These are phyloP conservation scores for Tribolium freemani DNA, from an alignment of 2,888 invertebrate genomes.

Conservation along the genomic window DNA sequence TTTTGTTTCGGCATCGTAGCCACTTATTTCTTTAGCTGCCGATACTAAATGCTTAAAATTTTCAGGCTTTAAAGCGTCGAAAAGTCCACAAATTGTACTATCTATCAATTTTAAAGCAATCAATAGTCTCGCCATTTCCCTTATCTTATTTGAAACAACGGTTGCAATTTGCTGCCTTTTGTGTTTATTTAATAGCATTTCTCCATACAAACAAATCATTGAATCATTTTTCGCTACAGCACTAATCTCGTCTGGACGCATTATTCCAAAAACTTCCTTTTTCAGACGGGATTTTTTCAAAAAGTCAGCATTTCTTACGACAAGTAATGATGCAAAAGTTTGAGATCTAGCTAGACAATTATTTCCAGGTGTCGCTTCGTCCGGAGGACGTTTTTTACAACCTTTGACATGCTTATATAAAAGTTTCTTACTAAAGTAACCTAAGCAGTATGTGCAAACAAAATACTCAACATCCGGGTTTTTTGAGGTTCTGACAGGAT, in stretches of 20 bases:
- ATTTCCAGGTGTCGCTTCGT: not conserved
- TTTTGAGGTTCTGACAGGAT: not conserved
- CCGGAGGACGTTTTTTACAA: not conserved
- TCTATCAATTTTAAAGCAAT: too few species aligned
- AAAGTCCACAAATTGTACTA: too few species aligned
- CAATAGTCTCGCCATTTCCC: too few species aligned
- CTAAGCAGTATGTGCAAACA: slow-evolving; percentile 2
- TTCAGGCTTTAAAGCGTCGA: too few species aligned
- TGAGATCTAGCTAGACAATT: not conserved
- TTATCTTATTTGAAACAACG: too few species aligned
- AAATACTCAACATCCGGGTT: not conserved
- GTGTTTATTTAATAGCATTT: too few species aligned
- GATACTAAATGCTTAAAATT: too few species aligned
- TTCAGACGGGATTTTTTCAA: not conserved
- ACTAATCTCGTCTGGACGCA: not conserved
- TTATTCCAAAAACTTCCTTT: slow-evolving; percentile 8
- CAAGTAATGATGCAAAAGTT: not conserved
- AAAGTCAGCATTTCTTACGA: not conserved
- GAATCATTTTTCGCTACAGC: too few species aligned
- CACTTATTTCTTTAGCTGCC: too few species aligned
- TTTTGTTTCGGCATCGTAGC: too few species aligned
- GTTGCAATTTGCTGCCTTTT: too few species aligned
- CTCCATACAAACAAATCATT: too few species aligned
- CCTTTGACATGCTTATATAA: slow-evolving; percentile 7
- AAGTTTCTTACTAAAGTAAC: not conserved